Evolutionary conservation across 2,888 invertebrate genomes (phyloP).

Genomic region (Bombylius discolor): DNA sequence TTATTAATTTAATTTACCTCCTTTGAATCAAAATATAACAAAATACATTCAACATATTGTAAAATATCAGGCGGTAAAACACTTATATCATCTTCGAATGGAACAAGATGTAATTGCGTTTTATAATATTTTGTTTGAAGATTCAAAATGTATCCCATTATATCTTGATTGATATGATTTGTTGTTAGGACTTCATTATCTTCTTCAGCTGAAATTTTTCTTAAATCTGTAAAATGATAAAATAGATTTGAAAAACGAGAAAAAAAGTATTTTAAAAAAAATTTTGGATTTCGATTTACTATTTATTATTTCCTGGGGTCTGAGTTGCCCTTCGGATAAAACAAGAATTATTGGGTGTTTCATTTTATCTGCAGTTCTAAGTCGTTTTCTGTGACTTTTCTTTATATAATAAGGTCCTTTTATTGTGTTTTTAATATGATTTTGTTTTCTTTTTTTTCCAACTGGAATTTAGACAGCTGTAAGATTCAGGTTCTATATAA

Average conservation of each 20-base stretch:
- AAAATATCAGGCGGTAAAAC: slow-evolving; percentile 16
- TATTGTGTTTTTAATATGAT: no score
- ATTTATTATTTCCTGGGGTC: slow-evolving; percentile 1
- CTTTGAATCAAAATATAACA: slow-evolving; percentile 21
- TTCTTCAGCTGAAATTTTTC: neutral
- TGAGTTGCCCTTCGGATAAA: slow-evolving; percentile 3
- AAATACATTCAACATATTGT: slow-evolving; percentile 17
- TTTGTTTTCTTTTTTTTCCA: no score
- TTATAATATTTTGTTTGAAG: slow-evolving; percentile 21
- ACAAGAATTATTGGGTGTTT: slow-evolving; percentile 1
- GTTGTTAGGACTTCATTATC: neutral
- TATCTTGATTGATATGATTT: slow-evolving; percentile 7
- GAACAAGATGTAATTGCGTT: slow-evolving; percentile 18
- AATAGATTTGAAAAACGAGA: neutral
- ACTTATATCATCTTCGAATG: slow-evolving; percentile 15
- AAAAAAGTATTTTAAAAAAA: neutral
- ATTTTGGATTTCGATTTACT: neutral
- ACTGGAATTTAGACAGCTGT: no score
- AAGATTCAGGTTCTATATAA: no score
- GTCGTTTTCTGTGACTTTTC: no score
- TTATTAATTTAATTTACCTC: slow-evolving; percentile 14
- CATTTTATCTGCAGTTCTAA: neutral
- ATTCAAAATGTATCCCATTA: slow-evolving; percentile 18
- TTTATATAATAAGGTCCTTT: no score
- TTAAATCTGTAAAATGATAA: neutral